Evolutionary conservation across 2,113 vertebrate species (phyloP), one percentile per base, ranked within the genome.

Genomic region (Rhea pennata): DNA sequence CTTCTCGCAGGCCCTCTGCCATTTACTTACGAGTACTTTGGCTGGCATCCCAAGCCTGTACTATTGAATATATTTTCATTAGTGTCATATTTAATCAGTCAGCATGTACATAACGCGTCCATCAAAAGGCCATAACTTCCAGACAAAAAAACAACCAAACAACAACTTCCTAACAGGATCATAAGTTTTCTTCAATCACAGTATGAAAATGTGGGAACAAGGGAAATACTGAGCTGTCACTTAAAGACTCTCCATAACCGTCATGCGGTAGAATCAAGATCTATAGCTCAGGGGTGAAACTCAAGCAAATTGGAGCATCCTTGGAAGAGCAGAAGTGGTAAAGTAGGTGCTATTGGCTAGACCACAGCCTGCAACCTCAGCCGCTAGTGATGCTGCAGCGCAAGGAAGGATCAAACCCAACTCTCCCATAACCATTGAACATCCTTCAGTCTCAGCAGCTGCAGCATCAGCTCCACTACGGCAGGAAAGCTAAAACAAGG

Each of bases 11-110:
- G 1, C 61, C 44, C 87, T 65, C 51, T 48, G 44, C 13, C 40
- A 36, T 36, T 36, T 36, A 36, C 36, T 46, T 50, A 59, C 7
- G 17, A 93, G 81, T 14, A 42, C 39, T 51, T 65, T 87, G 93
- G 95, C 72, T 86, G 75, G 39, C 29, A 77, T 74, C 76, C 69
- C 64, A 83, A 74, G 46, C 46, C 56, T 61, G 42, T 64, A 74
- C 88, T 90, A 74, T 23, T 23, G 76, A 92, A 93, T 88, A 23
- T 67, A 84, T 94, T 95, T 90, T 87, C 69, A 81, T 93, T 88
- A 40, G 61, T 67, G 48, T 78, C 90, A 65, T 40, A 86, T 90
- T 84, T 72, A 84, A 76, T 87, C 90, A 93, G 56, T 48, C 85
- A 93, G 73, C 5, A 0, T 53, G 48, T 36, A 90, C 1, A 5